Evolutionary conservation across 2,113 vertebrate genomes (phyloP).

Genomic region (Scortum barcoo): DNA sequence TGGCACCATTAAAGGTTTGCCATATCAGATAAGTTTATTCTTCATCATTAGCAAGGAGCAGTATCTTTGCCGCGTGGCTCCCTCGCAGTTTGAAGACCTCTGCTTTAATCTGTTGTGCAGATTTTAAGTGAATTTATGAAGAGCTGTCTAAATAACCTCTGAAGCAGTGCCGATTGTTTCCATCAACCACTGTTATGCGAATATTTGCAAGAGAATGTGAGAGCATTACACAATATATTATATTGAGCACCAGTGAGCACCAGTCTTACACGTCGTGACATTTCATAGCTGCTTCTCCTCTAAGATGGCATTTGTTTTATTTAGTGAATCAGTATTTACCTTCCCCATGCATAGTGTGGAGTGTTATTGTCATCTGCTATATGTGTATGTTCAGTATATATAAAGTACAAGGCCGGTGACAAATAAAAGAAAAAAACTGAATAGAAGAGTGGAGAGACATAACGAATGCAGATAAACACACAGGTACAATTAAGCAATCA

Average conservation of each 20-base stretch:
- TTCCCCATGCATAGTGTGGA: not conserved
- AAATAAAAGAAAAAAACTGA: no score
- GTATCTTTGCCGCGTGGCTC: not conserved
- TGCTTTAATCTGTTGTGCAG: not conserved
- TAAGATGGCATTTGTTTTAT: not conserved
- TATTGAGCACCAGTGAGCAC: not conserved
- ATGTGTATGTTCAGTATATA: no score
- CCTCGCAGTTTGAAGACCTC: not conserved
- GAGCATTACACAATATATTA: constrained; percentile 1
- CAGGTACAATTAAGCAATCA: no score
- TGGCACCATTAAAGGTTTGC: not conserved
- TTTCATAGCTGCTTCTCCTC: constrained; percentile 1
- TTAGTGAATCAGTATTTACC: constrained; percentile 3
- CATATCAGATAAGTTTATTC: no score
- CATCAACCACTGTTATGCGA: not conserved
- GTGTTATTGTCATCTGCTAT: not conserved
- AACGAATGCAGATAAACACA: no score
- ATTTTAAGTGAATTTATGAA: not conserved
- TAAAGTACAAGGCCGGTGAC: no score
- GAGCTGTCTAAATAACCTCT: constrained; percentile 1
- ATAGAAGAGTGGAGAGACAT: no score
- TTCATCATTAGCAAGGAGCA: not conserved
- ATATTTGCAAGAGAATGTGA: constrained; percentile 1
- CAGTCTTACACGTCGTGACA: not conserved
- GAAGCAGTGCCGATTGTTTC: constrained; percentile 1